phyloP scores from a whole-genome alignment of 2,888 invertebrate genomes.

The Tenthredo mesomela region DNA sequence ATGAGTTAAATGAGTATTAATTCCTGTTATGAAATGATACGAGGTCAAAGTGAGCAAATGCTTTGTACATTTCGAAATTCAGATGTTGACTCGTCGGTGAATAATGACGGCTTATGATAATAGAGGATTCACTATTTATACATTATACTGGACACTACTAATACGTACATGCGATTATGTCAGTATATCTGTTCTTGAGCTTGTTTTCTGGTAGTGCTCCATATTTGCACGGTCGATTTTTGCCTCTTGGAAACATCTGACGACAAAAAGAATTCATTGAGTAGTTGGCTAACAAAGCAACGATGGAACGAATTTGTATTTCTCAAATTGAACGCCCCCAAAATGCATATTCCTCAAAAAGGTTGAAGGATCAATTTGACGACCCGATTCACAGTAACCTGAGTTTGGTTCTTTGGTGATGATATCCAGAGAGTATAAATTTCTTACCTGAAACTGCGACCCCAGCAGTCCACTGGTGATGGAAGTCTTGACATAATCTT shows the following conservation, averaged over 20 bases:
- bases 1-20: background rate
- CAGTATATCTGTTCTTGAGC: slow-evolving; percentile 78
- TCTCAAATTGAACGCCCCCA: background rate
- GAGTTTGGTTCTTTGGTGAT: background rate
- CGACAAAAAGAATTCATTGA: slow-evolving; percentile 56
- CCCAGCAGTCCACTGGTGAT: slow-evolving; percentile 69
- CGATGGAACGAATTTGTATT: background rate
- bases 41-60: background rate
- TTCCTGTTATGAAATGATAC: background rate
- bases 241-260: slow-evolving; percentile 73
- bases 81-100: background rate
- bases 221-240: slow-evolving; percentile 74
- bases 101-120: background rate
- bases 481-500: slow-evolving; percentile 74
- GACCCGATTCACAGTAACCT: background rate
- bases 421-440: background rate
- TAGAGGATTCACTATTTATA: background rate
- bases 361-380: background rate
- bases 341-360: background rate
- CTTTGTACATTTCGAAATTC: background rate
- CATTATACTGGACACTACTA: background rate
- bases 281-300: background rate
- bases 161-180: slow-evolving; percentile 78
- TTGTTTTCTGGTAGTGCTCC: slow-evolving; percentile 76
- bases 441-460: slow-evolving; percentile 72